phyloP scores from a whole-genome alignment of 2,888 invertebrate species.

The Zhuqinia jingwanae region DNA sequence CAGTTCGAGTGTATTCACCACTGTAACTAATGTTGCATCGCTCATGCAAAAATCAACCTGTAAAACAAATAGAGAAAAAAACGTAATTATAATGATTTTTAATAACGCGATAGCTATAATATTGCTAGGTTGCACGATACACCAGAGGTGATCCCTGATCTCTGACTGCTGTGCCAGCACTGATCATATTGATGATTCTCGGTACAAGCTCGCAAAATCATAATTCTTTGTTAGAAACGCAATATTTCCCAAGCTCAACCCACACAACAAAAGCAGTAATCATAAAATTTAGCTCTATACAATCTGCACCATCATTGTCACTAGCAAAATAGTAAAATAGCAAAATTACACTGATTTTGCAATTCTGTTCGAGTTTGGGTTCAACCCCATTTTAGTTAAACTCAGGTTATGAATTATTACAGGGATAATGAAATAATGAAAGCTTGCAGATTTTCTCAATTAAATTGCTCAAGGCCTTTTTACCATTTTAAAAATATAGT shows the following conservation, averaged over 20 bases:
- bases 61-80: background rate
- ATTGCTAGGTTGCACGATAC: no score
- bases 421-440: background rate
- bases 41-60: background rate
- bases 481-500: background rate
- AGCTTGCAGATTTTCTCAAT: background rate
- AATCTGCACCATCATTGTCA: constrained; percentile 8
- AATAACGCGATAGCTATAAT: background rate
- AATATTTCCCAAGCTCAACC: no score
- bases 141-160: no score
- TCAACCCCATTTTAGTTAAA: background rate
- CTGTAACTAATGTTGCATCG: background rate
- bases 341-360: background rate
- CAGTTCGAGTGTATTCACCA: no score
- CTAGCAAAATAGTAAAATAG: background rate
- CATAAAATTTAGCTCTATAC: background rate
- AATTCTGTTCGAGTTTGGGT: background rate
- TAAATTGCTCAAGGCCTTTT: background rate
- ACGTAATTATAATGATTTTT: background rate
- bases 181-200: no score
- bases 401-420: no score
- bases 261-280: background rate
- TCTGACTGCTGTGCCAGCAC: no score
- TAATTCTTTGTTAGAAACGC: no score
- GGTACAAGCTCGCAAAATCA: no score